Percentiles rank a stretch among this genome's conserved stretches.
Conservation (phyloP, 2,888 invertebrate species). For the Rhingia rostrata region DNA sequence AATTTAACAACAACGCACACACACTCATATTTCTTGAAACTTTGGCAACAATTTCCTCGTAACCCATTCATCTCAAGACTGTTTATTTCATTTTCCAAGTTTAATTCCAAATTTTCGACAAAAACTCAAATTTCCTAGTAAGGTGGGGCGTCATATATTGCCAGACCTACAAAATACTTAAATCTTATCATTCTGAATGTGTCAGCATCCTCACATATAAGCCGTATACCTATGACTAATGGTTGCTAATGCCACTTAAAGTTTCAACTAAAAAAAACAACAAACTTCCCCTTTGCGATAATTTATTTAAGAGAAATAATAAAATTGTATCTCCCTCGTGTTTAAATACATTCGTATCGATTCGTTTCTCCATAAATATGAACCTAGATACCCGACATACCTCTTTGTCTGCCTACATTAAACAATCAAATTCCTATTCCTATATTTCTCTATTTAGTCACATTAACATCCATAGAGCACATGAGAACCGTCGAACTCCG, state of each 20-base stretch:
- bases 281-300: slow-evolving; percentile 31
- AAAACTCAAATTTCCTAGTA: too few relatives aligned
- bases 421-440: slow-evolving; percentile 62
- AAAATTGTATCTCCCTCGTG: slow-evolving; percentile 26
- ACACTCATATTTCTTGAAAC: too few relatives aligned
- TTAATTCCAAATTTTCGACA: too few relatives aligned
- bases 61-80: too few relatives aligned
- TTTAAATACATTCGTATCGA: slow-evolving; percentile 48
- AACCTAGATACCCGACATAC: neutral
- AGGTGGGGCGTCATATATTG: too few relatives aligned
- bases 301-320: slow-evolving; percentile 1
- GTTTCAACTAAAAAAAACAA: slow-evolving; percentile 1
- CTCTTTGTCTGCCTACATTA: slow-evolving; percentile 6
- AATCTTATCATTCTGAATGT: neutral
- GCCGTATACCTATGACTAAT: slow-evolving; percentile 14
- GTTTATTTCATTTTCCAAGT: too few relatives aligned
- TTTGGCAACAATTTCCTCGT: too few relatives aligned
- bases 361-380: slow-evolving; percentile 5
- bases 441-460: slow-evolving; percentile 22
- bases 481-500: slow-evolving; percentile 23
- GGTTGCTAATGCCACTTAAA: neutral
- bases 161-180: too few relatives aligned
- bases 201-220: slow-evolving; percentile 27
- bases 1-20: too few relatives aligned
- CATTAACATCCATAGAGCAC: slow-evolving; percentile 49